Evolutionary conservation across 1,140 invertebrate species (phyloP).

Genomic region (Dolichoris vasculosae): DNA sequence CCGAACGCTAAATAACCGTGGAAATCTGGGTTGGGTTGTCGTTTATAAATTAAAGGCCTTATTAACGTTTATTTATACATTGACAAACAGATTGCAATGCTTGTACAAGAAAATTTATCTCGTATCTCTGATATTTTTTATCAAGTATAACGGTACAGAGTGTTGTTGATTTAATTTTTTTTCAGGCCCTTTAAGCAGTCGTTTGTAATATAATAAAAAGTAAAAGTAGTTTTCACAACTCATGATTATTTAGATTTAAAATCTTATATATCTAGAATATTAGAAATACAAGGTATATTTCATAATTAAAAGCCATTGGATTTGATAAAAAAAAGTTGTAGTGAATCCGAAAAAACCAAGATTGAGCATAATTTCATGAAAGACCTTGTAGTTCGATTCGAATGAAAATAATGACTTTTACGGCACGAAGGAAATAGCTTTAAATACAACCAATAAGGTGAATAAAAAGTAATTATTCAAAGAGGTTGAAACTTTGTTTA

Average conservation of each 20-base stretch:
- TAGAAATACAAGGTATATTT: not conserved
- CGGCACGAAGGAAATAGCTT: not conserved
- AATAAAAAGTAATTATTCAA: conserved; percentile 8
- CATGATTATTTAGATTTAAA: not conserved
- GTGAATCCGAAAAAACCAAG: not conserved
- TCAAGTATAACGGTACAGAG: too few relatives aligned
- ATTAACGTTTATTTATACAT: too few relatives aligned
- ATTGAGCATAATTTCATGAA: not conserved
- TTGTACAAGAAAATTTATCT: too few relatives aligned
- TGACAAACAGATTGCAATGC: too few relatives aligned
- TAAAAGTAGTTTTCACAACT: too few relatives aligned
- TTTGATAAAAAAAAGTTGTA: not conserved
- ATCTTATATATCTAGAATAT: not conserved
- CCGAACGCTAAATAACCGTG: not conserved
- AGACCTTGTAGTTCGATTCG: not conserved
- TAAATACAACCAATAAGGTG: not conserved
- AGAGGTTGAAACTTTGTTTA: not conserved
- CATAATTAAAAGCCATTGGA: not conserved
- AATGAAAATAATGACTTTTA: conserved; percentile 9
- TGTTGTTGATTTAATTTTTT: too few relatives aligned
- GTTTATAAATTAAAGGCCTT: too few relatives aligned
- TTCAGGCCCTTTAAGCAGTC: too few relatives aligned
- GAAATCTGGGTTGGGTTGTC: too few relatives aligned
- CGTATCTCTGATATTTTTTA: too few relatives aligned
- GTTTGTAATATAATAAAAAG: too few relatives aligned